A percentile compares a stretch with the other conserved stretches of the same genome.
Evolutionary conservation across 92 coral and sea anemone genomes (phyloP).

Genomic region (Parazoanthus atlanticus): DNA sequence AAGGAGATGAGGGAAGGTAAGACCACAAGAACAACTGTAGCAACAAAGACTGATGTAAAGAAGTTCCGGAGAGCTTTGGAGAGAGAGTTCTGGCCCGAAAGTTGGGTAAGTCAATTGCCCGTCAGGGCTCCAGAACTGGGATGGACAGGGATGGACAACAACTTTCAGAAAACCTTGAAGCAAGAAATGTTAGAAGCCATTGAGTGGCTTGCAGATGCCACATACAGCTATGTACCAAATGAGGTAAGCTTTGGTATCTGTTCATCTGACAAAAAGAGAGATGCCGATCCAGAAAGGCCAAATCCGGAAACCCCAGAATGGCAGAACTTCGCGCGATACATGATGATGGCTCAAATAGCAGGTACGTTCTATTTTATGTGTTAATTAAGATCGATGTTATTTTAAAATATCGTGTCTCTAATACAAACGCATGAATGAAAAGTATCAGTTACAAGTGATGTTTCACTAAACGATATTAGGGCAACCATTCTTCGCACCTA

Average conservation of each 20-base stretch:
- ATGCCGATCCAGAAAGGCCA: neutral
- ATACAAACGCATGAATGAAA: too few species aligned
- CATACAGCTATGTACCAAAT: neutral
- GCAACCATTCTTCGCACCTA: too few species aligned
- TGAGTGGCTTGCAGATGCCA: slow-evolving; percentile 3
- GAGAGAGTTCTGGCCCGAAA: neutral
- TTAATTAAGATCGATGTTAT: too few species aligned
- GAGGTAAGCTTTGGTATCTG: neutral
- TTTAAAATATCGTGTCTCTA: too few species aligned
- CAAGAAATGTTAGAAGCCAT: neutral
- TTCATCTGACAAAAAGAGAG: neutral
- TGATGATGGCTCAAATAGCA: slow-evolving; percentile 13
- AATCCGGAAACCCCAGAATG: neutral
- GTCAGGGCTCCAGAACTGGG: neutral
- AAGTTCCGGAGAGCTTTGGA: neutral
- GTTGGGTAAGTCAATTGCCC: neutral
- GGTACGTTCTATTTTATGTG: neutral
- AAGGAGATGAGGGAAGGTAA: too few species aligned
- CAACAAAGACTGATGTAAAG: neutral
- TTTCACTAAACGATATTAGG: too few species aligned
- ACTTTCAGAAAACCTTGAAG: neutral
- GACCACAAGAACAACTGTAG: neutral
- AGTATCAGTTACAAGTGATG: too few species aligned
- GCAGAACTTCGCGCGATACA: slow-evolving; percentile 7
- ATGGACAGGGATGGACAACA: neutral